phyloP scores from a whole-genome alignment of 2,888 invertebrate species.

The Microctonus brassicae region DNA sequence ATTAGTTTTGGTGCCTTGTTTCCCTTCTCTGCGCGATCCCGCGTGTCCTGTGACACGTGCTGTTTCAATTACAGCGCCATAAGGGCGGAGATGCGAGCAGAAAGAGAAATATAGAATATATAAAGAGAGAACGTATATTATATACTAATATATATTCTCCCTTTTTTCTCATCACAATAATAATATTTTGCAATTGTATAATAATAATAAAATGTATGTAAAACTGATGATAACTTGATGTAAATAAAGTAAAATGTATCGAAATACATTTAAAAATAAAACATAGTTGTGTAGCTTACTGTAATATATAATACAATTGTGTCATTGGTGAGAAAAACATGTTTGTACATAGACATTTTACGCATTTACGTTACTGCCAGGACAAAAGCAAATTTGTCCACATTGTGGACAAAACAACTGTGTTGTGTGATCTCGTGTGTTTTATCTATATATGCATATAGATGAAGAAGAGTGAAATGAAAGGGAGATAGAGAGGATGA shows the following conservation, averaged over 20 bases:
- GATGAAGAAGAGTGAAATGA: neutral
- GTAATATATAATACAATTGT: too few relatives aligned
- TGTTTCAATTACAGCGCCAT: conserved; percentile 56
- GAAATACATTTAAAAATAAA: too few relatives aligned
- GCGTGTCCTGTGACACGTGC: conserved; percentile 54
- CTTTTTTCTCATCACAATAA: too few relatives aligned
- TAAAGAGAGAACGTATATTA: too few relatives aligned
- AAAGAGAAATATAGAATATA: too few relatives aligned
- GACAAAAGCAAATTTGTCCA: neutral
- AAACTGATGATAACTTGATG: too few relatives aligned
- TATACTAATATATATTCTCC: too few relatives aligned
- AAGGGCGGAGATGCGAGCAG: conserved; percentile 34
- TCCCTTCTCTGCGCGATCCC: conserved; percentile 1
- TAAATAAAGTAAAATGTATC: too few relatives aligned
- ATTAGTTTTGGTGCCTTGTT: conserved; percentile 50
- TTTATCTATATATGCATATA: neutral
- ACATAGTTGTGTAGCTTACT: too few relatives aligned
- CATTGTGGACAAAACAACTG: neutral
- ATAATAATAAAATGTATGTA: too few relatives aligned
- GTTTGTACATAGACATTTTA: neutral
- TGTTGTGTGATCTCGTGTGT: neutral
- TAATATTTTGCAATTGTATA: too few relatives aligned
- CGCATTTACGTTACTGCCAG: neutral
- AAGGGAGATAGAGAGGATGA: neutral
- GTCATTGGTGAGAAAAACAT: neutral